Evolutionary conservation across 2,113 vertebrate genomes (phyloP), one percentile per base, ranked within the genome.

Genomic region (Phycodurus eques): DNA sequence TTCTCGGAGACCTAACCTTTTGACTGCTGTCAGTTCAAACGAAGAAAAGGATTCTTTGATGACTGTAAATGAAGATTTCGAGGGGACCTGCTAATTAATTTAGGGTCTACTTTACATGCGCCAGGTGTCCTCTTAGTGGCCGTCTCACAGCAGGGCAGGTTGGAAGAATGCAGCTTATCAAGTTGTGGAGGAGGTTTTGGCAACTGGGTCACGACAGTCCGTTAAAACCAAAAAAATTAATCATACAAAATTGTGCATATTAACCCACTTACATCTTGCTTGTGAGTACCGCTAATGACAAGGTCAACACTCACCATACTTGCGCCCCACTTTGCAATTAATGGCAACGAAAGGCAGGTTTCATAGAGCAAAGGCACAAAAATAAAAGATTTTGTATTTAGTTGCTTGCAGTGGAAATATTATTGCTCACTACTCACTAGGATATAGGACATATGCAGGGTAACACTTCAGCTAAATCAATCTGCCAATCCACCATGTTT

Each of bases 251-350:
- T 27, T 27, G 27, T 79, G 72, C 70, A 71, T 79, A 75, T 77
- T 78, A 79, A 85, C 70, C 46, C 49, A 82, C 76, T 87, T 80
- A 83, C 68, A 64, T 60, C 35, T 47, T 49, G 71, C 73, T 84
- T 68, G 71, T 73, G 65, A 76, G 72, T 46, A 68, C 67, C 31
- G 71, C 53, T 81, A 76, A 78, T 75, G 71, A 49, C 43, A 53
- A 67, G 67, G 59, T 76, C 68, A 72, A 57, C 53, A 66, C 49
- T 66, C 78, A 71, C 14, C 10, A 10, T 74, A 19, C 68, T 65
- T 43, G 65, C 54, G 1, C 65, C 64, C 59, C 31, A 54, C 49
- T 79, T 83, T 81, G 66, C 72, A 78, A 43, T 61, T 61, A 35
- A 61, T 17, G 31, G 49, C 70, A 61, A 20, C 27, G 15, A 39